These are phyloP conservation scores for Ophion slaviceki DNA, from an alignment of 2,888 invertebrate species.

Conservation along the genomic window DNA sequence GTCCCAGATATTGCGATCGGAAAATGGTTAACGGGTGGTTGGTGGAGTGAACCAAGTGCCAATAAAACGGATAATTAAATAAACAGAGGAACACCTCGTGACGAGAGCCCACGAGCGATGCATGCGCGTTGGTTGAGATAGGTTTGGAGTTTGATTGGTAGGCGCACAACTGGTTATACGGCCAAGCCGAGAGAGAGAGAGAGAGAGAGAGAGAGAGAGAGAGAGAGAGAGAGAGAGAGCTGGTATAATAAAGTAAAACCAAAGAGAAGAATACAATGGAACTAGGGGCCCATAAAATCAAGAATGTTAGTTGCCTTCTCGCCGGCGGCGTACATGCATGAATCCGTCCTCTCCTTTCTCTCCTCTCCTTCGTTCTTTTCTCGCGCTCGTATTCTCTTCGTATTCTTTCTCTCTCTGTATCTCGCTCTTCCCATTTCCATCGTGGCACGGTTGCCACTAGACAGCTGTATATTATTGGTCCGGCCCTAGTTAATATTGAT, in stretches of 20 bases:
- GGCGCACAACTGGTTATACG: constrained; percentile 72
- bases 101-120: constrained; percentile 43
- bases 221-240: constrained; percentile 21
- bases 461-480: constrained; percentile 73
- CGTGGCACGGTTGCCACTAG: constrained; percentile 65
- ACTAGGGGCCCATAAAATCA: constrained; percentile 74
- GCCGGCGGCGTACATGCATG: constrained; percentile 70
- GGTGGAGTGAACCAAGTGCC: constrained; percentile 57
- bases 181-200: constrained; percentile 32
- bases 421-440: constrained; percentile 63
- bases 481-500: constrained; percentile 73
- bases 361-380: constrained; percentile 46
- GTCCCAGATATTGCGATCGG: constrained; percentile 57
- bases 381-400: constrained; percentile 57
- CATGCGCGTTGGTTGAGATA: constrained; percentile 61
- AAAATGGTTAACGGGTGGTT: constrained; percentile 52
- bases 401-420: constrained; percentile 43
- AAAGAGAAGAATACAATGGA: constrained; percentile 72
- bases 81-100: constrained; percentile 67
- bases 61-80: constrained; percentile 72
- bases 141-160: constrained; percentile 72
- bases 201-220: too few species aligned
- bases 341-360: constrained; percentile 55
- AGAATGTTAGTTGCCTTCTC: constrained; percentile 74
- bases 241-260: constrained; percentile 71